These are phyloP conservation scores for Pseudococcus longispinus DNA, from an alignment of 2,888 invertebrate genomes.

Conservation along the genomic window DNA sequence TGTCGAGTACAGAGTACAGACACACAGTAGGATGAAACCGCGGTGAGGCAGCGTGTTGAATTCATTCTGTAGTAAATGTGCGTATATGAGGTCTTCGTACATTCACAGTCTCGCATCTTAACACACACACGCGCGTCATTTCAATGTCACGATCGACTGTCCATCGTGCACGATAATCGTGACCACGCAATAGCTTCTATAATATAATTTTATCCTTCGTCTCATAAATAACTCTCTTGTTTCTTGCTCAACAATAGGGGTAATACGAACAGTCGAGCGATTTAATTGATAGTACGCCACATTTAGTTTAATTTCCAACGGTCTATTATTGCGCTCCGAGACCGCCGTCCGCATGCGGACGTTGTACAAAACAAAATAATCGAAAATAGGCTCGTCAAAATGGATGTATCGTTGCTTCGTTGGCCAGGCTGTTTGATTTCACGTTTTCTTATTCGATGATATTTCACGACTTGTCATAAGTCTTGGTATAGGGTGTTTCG, in stretches of 20 bases:
- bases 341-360: conserved; percentile 4
- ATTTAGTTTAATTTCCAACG: conserved; percentile 37
- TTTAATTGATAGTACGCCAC: conserved; percentile 54
- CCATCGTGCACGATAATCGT: conserved; percentile 55
- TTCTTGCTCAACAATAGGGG: conserved; percentile 47
- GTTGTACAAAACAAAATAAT: not conserved
- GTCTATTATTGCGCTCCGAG: conserved; percentile 5
- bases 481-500: not conserved
- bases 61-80: not conserved
- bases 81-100: not conserved
- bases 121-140: conserved; percentile 35
- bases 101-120: not conserved
- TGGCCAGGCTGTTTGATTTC: not conserved
- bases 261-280: conserved; percentile 34
- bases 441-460: conserved; percentile 1
- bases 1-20: not conserved
- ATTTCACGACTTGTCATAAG: not conserved
- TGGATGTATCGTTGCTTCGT: not conserved
- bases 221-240: conserved; percentile 49
- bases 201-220: conserved; percentile 54
- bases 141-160: conserved; percentile 54
- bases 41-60: not conserved
- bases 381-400: conserved; percentile 26
- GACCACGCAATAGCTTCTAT: conserved; percentile 48
- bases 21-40: not conserved